Evolutionary conservation across 2,113 vertebrate species (phyloP), one percentile per base, ranked within the genome.

Genomic region (Elephantulus edwardii): DNA sequence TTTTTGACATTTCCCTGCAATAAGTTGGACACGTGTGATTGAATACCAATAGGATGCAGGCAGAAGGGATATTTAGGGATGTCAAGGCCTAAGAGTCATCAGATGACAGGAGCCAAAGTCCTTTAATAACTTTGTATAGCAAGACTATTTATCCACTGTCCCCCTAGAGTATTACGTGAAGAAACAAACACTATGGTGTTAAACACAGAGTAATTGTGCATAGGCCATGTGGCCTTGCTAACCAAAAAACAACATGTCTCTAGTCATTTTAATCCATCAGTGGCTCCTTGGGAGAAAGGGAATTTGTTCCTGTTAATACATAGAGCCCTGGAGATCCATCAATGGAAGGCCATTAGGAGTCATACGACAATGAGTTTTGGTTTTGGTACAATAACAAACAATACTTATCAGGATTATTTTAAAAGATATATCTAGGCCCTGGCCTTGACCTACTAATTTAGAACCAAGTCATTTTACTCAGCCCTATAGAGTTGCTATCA

Each of bases 1-100:
- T 6, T 38, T 56, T 87, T 93, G 89, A 78, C 52, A 60, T 86
- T 70, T 52, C 71, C 33, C 80, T 54, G 66, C 7, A 74, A 30
- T 38, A 93, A 91, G 22, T 83, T 91, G 82, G 56, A 28, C 38
- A 46, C 38, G 46, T 76, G 24, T 83, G 30, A 88, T 2, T 60
- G 35, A 85, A 46, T 42, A 10, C 30, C 71, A 78, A 12, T 79
- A 64, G 48, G 79, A 78, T 79, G 48, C 48, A 22, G 42, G 33
- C 40, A 79, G 70, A 92, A 84, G 58, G 60, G 52, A 83, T 66
- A 83, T 28, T 60, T 35, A 71, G 75, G 64, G 64, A 33, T 60
- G 42, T 42, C 42, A 38, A 91, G 50, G 33, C 71, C 9, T 26
- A 28, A 91, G 82, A 78, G 38, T 16, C 81, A 74, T 56, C 44